Percentiles rank a stretch among this genome's conserved stretches.
Conservation (phyloP, 2,113 vertebrate genomes). For the Sinocyclocheilus anophthalmus region DNA sequence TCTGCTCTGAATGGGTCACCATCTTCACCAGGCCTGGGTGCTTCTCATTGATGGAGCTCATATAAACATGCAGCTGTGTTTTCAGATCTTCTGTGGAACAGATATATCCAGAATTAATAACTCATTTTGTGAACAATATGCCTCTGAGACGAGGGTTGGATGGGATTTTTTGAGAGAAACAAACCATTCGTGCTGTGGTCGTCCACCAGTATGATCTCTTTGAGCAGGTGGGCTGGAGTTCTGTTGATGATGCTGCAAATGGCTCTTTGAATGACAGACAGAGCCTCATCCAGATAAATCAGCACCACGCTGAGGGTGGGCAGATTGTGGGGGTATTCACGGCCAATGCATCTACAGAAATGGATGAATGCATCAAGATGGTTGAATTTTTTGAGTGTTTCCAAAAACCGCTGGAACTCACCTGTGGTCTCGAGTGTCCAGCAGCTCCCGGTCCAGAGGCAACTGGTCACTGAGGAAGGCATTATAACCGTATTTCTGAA, state of each 20-base stretch:
- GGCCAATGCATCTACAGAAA: slow-evolving; percentile 72
- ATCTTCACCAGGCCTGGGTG: slow-evolving; percentile 64
- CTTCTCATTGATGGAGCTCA: slow-evolving; percentile 61
- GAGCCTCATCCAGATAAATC: slow-evolving; percentile 80
- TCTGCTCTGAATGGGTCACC: slow-evolving; percentile 68
- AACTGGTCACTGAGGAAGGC: slow-evolving; percentile 73
- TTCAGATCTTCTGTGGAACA: slow-evolving; percentile 65
- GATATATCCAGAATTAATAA: neutral
- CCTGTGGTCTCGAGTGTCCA: slow-evolving; percentile 69
- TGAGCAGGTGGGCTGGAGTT: slow-evolving; percentile 74
- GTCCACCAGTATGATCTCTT: slow-evolving; percentile 82
- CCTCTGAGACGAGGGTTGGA: neutral
- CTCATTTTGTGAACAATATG: neutral
- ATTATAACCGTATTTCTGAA: slow-evolving; percentile 72
- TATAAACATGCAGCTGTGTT: slow-evolving; percentile 64
- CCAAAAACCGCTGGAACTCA: slow-evolving; percentile 32
- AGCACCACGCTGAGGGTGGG: slow-evolving; percentile 77
- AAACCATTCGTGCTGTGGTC: slow-evolving; percentile 78
- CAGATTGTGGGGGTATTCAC: slow-evolving; percentile 71
- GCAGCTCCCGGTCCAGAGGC: slow-evolving; percentile 70
- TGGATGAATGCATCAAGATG: neutral
- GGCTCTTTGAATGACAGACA: slow-evolving; percentile 78
- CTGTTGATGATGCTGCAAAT: slow-evolving; percentile 75
- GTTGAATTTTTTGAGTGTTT: neutral
- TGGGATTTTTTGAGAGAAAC: neutral